Evolutionary conservation across 2,797 vertebrate genomes (phyloP), one percentile per base, ranked within the genome.

Genomic region (Emydoidea blandingii): DNA sequence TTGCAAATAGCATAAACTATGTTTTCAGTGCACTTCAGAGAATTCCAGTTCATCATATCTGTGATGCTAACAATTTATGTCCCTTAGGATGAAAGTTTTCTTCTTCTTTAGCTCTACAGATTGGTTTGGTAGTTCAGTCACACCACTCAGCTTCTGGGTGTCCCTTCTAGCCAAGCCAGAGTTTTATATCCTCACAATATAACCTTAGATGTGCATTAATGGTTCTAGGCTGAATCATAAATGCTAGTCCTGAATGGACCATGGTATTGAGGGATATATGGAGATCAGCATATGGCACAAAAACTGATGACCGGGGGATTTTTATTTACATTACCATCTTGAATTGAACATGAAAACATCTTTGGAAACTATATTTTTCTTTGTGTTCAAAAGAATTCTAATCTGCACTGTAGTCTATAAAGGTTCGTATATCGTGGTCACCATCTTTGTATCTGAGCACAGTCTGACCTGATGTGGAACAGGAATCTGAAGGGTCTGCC

Each of bases 41-140:
- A 6, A 81, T 57, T 15, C 54, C 23, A 0, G 15, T 14, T 16
- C 74, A 80, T 1, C 2, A 44, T 79, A 47, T 47, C 9, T 65
- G 62, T 52, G 86, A 83, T 0, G n/a, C n/a, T 41, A 89, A 19
- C 2, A 9, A 3, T 1, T 21, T 10, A 6, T 1, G 4, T 1
- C 4, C 25, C 53, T 53, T 78, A 10, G 14, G 53, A 82, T 91
- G 79, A 21, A 0, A 0, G 0, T 2, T 7, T 12, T 44, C 56
- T 57, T 49, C 0, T 3, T 6, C 2, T 56, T 41, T 31, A 31
- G 9, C 81, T 84, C 34, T 6, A 86, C 5, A 21, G 90, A 47
- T 2, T 31, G 3, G 9, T 27, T n/a, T 4, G 72, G 1, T 47
- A 29, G 5, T 57, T 53, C 83, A 80, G 53, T 4, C 44, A 23